Conservation (phyloP, 2,113 vertebrate species). For the Pelecanus crispus region DNA sequence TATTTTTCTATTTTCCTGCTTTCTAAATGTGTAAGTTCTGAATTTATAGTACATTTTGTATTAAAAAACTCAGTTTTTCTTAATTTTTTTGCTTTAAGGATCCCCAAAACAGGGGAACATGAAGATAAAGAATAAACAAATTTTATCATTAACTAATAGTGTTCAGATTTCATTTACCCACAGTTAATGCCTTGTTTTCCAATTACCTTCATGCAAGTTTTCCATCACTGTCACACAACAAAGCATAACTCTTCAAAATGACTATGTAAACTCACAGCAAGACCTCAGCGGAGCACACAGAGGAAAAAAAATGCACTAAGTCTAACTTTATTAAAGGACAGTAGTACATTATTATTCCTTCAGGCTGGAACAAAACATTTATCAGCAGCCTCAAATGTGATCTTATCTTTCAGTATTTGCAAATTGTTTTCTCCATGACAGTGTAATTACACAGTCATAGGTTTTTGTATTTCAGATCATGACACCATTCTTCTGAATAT, state of each 20-base stretch:
- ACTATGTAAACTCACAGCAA: background rate
- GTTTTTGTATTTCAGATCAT: background rate
- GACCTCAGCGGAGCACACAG: background rate
- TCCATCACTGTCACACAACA: background rate
- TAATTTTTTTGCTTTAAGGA: background rate
- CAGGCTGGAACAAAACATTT: background rate
- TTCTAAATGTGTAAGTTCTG: background rate
- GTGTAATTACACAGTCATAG: background rate
- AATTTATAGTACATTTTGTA: background rate
- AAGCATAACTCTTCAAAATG: background rate
- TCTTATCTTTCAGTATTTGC: background rate
- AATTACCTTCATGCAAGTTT: background rate
- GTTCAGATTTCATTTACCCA: background rate
- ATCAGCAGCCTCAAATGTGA: background rate
- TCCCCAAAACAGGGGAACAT: background rate
- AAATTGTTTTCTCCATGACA: background rate
- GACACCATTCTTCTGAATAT: background rate
- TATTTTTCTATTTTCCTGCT: background rate
- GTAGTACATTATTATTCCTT: background rate
- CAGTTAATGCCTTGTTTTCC: background rate
- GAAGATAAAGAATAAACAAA: background rate
- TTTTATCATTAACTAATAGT: background rate
- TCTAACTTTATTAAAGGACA: background rate
- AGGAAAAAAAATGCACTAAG: background rate
- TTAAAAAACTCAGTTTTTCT: accelerated